Evolutionary conservation across 2,888 invertebrate species (phyloP).

Genomic region (Itoplectis maculator): DNA sequence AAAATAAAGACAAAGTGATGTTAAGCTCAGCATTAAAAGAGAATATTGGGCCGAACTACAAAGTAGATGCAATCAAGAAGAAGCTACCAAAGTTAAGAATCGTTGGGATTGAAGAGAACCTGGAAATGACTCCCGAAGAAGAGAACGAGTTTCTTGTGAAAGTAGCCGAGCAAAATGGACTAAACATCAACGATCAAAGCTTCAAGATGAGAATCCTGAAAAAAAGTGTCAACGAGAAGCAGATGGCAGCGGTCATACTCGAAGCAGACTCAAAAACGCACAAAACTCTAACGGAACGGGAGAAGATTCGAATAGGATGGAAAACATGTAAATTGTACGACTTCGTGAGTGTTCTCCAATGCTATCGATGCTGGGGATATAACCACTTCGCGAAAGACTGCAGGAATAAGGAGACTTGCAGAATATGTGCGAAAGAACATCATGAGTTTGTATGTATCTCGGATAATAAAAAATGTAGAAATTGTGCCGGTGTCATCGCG

Average conservation of each 20-base stretch:
- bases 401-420: constrained; percentile 15
- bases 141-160: constrained; percentile 23
- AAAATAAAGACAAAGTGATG: too few species aligned
- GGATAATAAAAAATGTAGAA: constrained; percentile 31
- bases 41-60: too few species aligned
- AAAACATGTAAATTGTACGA: constrained; percentile 38
- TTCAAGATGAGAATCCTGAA: constrained; percentile 42
- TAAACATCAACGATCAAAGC: background rate
- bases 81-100: constrained; percentile 47
- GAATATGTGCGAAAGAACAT: constrained; percentile 47
- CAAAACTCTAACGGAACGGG: constrained; percentile 2
- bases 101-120: constrained; percentile 30
- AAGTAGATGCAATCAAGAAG: constrained; percentile 8
- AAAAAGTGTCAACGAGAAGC: background rate
- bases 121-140: too few species aligned
- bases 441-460: constrained; percentile 22
- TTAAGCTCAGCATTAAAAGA: too few species aligned
- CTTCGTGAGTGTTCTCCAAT: constrained; percentile 32
- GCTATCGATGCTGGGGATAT: constrained; percentile 50
- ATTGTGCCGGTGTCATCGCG: constrained; percentile 22
- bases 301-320: constrained; percentile 50
- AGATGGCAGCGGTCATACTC: constrained; percentile 31
- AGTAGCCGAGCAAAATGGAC: constrained; percentile 43
- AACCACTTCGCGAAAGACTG: constrained; percentile 48
- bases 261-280: constrained; percentile 17